Evolutionary conservation across 2,888 invertebrate genomes (phyloP), one percentile per base, ranked within the genome.

Genomic region (Hyppa rectilinea): DNA sequence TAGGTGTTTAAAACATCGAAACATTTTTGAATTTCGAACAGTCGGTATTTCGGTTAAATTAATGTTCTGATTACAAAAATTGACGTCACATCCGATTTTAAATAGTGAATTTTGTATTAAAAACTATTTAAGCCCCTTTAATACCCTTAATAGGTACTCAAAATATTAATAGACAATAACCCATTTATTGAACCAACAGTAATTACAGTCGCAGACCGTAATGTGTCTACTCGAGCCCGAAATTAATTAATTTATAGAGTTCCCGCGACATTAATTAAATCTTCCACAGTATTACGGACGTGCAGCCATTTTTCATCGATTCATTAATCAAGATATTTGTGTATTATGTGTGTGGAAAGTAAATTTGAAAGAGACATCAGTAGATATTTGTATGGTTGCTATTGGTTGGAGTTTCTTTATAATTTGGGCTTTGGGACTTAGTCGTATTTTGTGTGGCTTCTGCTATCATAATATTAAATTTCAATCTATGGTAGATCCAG

Each of bases 211-310:
- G 12, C 38, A 59, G 40, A 20, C n/a, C 40, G 43, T 66, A 60
- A 70, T 53, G 53, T 55, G 62, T 61, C 56, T 23, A 71, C 43
- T 31, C 43, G 49, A 47, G 52, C 56, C 49, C 64, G 65, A 69
- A 76, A 73, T 79, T 85, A 87, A 87, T 87, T 82, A 87, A 87
- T 87, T 83, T 81, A 86, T 80, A 63, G 72, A 75, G 40, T 78
- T 78, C 56, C 70, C 23, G 66, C 17, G 64, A 61, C 80, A 60
- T 64, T 85, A 68, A 86, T 82, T 82, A 74, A 74, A 66, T 65
- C 49, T 74, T 52, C 55, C 74, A 47, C 71, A 62, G 69, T 67
- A 82, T 45, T 69, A 75, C 65, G 71, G 71, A 70, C 55, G 66
- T 34, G 40, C 49, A 20, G 43, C 40, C 43, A 58, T 64, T 68